phyloP scores from a whole-genome alignment of 2,888 invertebrate genomes.

The Bellardia bayeri region DNA sequence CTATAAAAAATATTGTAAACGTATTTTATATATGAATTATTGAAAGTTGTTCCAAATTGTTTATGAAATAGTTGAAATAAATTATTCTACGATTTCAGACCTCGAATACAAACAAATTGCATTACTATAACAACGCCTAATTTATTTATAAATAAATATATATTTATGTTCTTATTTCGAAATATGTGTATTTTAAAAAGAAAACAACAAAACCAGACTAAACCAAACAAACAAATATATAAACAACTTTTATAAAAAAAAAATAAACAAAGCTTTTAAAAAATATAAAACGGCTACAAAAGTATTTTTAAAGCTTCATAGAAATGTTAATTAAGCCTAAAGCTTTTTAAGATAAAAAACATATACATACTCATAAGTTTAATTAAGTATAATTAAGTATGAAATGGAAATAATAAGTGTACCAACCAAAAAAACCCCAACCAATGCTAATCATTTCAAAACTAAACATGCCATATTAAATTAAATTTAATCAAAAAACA shows the following conservation, averaged over 20 bases:
- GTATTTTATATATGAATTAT: not conserved
- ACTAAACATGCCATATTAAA: constrained; percentile 55
- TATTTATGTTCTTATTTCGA: constrained; percentile 2
- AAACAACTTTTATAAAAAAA: not conserved
- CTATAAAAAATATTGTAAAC: not conserved
- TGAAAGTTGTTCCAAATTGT: not conserved
- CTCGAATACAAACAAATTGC: constrained; percentile 10
- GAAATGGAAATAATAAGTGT: constrained; percentile 56
- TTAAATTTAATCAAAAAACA: not conserved
- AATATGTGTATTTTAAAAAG: constrained; percentile 35
- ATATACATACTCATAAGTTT: constrained; percentile 10
- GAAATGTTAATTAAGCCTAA: constrained; percentile 51
- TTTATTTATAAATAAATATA: constrained; percentile 4
- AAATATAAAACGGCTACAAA: constrained; percentile 11
- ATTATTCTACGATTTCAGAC: too few relatives aligned
- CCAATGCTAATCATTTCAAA: constrained; percentile 53
- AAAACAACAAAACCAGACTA: constrained; percentile 23
- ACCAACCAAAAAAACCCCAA: constrained; percentile 24
- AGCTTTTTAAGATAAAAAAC: constrained; percentile 44
- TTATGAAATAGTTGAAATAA: too few relatives aligned
- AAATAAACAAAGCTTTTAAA: constrained; percentile 24
- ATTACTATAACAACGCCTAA: constrained; percentile 27
- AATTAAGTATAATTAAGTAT: constrained; percentile 31
- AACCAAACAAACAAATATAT: constrained; percentile 3
- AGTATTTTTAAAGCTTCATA: constrained; percentile 28